Evolutionary conservation across 2,888 invertebrate genomes (phyloP), one percentile per base, ranked within the genome.

Genomic region (Tipula helvola): DNA sequence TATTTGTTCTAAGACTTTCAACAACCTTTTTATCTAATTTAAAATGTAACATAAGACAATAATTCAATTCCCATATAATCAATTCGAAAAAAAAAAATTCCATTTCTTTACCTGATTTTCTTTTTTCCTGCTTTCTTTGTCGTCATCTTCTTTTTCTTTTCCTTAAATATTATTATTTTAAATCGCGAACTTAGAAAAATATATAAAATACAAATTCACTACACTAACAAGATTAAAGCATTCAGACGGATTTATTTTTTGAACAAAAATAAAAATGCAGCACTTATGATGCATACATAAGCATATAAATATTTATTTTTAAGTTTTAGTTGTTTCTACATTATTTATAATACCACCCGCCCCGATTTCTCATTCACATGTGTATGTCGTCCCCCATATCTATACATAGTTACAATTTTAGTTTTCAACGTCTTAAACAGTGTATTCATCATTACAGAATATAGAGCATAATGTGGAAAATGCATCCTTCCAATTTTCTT

Each of bases 131-230:
- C 3, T 57, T 18, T 57, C 57, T 57, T 4, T 5, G n/a, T n/a
- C 13, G 47, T 3, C 47, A 3, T 52, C 47, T 52, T 13, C 47
- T 52, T n/a, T n/a, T n/a, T 52, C 3, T 28, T 28, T 28, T 47
- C 16, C 16, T n/a, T 57, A 57, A 5, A 57, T 18, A 18, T 71
- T 71, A 71, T 71, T 71, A 71, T 71, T 71, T 71, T 71, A 71
- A 71, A 71, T 71, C 71, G 71, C 71, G 71, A 71, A 71, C 71
- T 71, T 71, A 71, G 71, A 71, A 71, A 71, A 71, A 71, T 71
- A 28, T 28, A 71, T 28, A 28, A 71, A 71, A 71, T 71, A 71
- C 71, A 71, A 71, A 71, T 71, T 71, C 71, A 71, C 71, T 71
- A 71, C 28, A 71, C 71, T 71, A 71, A 71, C 71, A 71, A 71